phyloP scores from a whole-genome alignment of 2,113 vertebrate species.

The Phrynocephalus versicolor region DNA sequence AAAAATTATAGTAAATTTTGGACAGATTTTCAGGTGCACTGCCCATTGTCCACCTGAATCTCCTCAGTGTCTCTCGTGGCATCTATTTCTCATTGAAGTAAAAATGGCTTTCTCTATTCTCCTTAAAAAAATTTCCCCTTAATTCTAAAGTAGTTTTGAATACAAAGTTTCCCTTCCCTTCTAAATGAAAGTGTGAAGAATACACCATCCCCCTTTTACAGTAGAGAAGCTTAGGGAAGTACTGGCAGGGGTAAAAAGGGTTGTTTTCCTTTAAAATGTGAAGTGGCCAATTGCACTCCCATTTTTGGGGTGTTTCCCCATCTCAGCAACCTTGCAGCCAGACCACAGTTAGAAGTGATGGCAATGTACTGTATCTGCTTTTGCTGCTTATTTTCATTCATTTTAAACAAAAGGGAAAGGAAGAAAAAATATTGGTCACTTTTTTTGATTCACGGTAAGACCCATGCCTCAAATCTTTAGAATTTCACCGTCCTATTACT shows the following conservation, averaged over 20 bases:
- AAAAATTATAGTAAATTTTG: background rate
- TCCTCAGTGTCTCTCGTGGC: too few relatives aligned
- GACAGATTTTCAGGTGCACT: background rate
- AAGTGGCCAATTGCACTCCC: background rate
- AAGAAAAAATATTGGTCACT: background rate
- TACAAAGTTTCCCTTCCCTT: background rate
- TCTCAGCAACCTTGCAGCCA: background rate
- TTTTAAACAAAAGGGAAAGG: background rate
- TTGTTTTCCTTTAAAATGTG: background rate
- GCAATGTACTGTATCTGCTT: background rate
- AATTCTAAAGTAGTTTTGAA: background rate
- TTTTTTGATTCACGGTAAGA: too few relatives aligned
- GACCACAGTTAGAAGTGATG: background rate
- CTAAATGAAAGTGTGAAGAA: background rate
- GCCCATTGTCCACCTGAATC: background rate
- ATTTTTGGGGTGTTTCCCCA: background rate
- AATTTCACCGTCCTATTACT: background rate
- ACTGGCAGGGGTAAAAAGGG: background rate
- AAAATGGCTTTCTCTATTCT: background rate
- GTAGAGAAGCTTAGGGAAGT: background rate
- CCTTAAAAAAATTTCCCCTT: background rate
- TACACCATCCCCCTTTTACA: background rate
- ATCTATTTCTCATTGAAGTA: background rate
- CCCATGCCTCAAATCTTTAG: background rate
- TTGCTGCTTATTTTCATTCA: background rate